Base-by-base conservation (phyloP, 2,888 invertebrate genomes). In the Lacanobia wlatinum region DNA sequence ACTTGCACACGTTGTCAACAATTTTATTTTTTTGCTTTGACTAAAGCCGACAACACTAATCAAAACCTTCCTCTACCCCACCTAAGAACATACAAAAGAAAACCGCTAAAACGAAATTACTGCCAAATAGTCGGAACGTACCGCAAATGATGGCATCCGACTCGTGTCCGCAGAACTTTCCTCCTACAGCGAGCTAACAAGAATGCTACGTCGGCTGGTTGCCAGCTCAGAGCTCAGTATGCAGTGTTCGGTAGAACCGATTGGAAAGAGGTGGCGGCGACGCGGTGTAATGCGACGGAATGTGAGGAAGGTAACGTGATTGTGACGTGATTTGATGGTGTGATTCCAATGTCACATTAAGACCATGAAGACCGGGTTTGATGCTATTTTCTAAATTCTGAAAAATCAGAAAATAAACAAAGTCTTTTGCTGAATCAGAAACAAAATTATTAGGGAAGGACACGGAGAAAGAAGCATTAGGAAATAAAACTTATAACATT, bases 181-280 rank as follows among this genome's bases (percentile, higher is more conserved):
- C 14, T 50, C n/a, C 23, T 28, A 10, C 21, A 14, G 55, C 10
- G 34, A 68, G 55, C 28, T 55, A 16, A 55, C 65, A 52, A 65
- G 78, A 68, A 68, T 77, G 79, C 78, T 52, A 56, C 76, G 56
- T 68, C 16, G 14, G 46, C 76, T 53, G 64, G 55, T 43, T 65
- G 3, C 5, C 16, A 18, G 43, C 14, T 16, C 21, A 7, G 52
- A 21, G 23, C 21, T 8, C 46, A 48, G 18, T 40, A 12, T 40
- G 40, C 40, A 23, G 6, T 23, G 43, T 52, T 43, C 40, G 28
- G 28, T 2, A 52, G 66, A 63, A 38, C 34, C 38, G 66, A 67
- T 21, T 28, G 62, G 58, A 55, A 38, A 63, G 60, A 62, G 53
- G 62, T 34, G 56, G 53, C 48, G 16, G 59, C 50, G 60, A 48